Evolutionary conservation across 2,888 invertebrate genomes (phyloP).

Genomic region (Heliconius cydno): DNA sequence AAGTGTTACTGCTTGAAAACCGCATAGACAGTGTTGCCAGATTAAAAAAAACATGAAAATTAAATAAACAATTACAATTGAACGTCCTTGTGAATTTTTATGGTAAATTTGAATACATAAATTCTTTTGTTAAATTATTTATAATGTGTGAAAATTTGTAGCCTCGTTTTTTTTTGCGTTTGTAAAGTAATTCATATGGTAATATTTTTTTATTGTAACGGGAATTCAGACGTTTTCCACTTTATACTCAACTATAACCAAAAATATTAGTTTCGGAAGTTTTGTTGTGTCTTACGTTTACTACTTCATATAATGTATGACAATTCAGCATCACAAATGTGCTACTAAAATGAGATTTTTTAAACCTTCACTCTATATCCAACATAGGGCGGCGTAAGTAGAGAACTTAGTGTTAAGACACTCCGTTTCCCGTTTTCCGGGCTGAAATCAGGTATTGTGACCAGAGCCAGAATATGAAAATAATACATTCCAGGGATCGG

Average conservation of each 20-base stretch:
- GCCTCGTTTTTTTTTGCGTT: neutral
- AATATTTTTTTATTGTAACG: slow-evolving; percentile 6
- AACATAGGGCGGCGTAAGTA: neutral
- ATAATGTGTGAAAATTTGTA: neutral
- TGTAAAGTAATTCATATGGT: neutral
- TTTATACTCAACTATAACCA: neutral
- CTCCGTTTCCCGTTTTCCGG: too few species aligned
- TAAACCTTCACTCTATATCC: too few species aligned
- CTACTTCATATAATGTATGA: too few species aligned
- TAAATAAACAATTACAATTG: neutral
- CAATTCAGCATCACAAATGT: too few species aligned
- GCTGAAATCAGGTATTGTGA: neutral
- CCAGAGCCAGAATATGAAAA: neutral
- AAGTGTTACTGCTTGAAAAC: slow-evolving; percentile 21
- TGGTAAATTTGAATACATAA: slow-evolving; percentile 5
- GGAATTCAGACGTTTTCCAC: neutral
- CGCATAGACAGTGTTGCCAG: slow-evolving; percentile 17
- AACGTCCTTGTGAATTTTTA: neutral
- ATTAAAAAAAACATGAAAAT: neutral
- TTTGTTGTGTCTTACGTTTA: too few species aligned
- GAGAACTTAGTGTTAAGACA: neutral
- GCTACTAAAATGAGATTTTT: neutral
- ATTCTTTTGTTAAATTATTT: slow-evolving; percentile 13
- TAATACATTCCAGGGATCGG: neutral
- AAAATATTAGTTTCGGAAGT: neutral